These are phyloP conservation scores for Parochlus steinenii DNA, from an alignment of 2,888 invertebrate species.

Conservation along the genomic window DNA sequence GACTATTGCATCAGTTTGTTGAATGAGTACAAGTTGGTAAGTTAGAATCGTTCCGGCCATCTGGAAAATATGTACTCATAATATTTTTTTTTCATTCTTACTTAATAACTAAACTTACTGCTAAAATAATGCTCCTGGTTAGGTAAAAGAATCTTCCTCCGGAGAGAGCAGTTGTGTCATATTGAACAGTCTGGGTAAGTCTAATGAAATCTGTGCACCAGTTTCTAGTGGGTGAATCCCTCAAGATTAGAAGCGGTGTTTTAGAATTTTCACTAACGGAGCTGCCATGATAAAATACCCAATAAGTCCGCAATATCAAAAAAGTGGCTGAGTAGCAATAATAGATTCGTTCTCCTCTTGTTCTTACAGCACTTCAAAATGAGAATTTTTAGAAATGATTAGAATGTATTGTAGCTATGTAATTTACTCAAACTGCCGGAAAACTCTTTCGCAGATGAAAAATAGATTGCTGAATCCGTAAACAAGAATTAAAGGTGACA, in stretches of 20 bases:
- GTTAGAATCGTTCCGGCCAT: too few species aligned
- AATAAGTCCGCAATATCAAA: constrained; percentile 2
- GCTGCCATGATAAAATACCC: constrained; percentile 2
- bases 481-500: constrained; percentile 6
- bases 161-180: constrained; percentile 4
- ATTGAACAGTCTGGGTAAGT: constrained; percentile 7
- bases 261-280: constrained; percentile 6
- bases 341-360: constrained; percentile 7
- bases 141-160: constrained; percentile 9
- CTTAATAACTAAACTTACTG: too few species aligned
- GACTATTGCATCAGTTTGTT: too few species aligned
- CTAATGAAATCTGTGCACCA: too few species aligned
- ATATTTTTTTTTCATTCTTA: too few species aligned
- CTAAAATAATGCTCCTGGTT: constrained; percentile 8
- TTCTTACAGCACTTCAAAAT: too few species aligned
- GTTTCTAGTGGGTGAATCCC: constrained; percentile 3
- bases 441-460: constrained; percentile 8
- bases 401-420: too few species aligned
- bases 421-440: constrained; percentile 6
- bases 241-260: constrained; percentile 1
- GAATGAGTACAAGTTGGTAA: too few species aligned
- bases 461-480: constrained; percentile 7
- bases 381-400: too few species aligned
- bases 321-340: constrained; percentile 6
- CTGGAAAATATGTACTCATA: too few species aligned